Conservation (phyloP, 2,888 invertebrate species). For the Drosophila diplacantha region DNA sequence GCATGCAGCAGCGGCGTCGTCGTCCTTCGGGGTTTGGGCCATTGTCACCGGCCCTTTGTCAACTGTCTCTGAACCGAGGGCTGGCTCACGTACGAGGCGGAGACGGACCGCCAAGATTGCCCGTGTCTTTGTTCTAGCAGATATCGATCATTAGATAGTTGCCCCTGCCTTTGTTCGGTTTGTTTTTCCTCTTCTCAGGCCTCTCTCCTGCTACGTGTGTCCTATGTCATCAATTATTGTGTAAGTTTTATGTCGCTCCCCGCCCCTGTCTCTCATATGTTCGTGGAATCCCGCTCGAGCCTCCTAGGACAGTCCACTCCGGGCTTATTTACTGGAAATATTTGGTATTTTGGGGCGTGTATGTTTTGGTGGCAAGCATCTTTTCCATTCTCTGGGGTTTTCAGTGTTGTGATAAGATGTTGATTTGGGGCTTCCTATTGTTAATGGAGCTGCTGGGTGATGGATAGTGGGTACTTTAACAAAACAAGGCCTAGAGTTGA, state of each 20-base stretch:
- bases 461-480: background rate
- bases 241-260: slow-evolving; percentile 59
- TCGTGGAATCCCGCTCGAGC: slow-evolving; percentile 57
- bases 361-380: slow-evolving; percentile 25
- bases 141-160: slow-evolving; percentile 73
- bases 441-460: slow-evolving; percentile 7
- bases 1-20: slow-evolving; percentile 48
- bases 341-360: slow-evolving; percentile 58
- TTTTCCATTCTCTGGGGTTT: slow-evolving; percentile 4
- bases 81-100: slow-evolving; percentile 55
- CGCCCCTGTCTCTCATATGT: slow-evolving; percentile 17
- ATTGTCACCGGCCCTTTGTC: slow-evolving; percentile 68
- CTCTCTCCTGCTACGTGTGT: slow-evolving; percentile 58
- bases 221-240: slow-evolving; percentile 73
- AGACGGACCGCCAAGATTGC: slow-evolving; percentile 53
- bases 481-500: background rate
- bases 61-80: slow-evolving; percentile 40
- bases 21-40: slow-evolving; percentile 54
- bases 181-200: slow-evolving; percentile 33
- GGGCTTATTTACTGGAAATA: slow-evolving; percentile 65
- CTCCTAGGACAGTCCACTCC: slow-evolving; percentile 40
- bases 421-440: slow-evolving; percentile 26
- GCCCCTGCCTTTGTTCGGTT: slow-evolving; percentile 48
- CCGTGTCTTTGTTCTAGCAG: slow-evolving; percentile 66
- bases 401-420: slow-evolving; percentile 43